Conservation (phyloP, 2,113 vertebrate genomes). For the Colinus virginianus region DNA sequence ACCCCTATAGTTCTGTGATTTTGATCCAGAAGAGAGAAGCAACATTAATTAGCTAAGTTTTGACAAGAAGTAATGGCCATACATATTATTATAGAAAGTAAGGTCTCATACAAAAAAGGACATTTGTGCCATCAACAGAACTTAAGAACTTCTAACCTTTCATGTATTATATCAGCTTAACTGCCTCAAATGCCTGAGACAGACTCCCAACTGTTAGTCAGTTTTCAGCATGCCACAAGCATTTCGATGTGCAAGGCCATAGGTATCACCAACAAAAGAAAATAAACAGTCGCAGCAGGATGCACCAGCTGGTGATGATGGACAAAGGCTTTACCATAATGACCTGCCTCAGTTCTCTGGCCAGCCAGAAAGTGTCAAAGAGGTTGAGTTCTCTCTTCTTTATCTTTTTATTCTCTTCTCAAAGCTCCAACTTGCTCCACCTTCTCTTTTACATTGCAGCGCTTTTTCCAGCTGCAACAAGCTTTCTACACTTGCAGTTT, state of each 20-base stretch:
- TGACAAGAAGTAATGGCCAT: neutral
- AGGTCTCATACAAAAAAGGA: neutral
- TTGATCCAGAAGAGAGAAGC: conserved; percentile 62
- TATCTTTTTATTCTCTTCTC: neutral
- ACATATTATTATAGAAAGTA: neutral
- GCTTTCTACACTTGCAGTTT: neutral
- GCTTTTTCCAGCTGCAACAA: neutral
- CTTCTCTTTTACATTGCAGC: neutral
- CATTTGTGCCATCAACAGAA: neutral
- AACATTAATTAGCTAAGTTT: neutral
- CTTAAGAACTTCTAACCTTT: neutral
- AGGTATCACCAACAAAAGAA: neutral
- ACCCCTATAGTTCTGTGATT: no score
- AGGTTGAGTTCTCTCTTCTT: neutral
- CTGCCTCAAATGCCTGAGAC: neutral
- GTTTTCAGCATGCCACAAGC: neutral
- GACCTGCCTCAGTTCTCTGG: neutral
- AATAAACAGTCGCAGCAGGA: neutral
- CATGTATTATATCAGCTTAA: neutral
- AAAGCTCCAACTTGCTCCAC: neutral
- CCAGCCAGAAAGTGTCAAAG: neutral
- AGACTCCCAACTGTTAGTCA: neutral
- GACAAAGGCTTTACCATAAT: neutral
- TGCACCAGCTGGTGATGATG: neutral
- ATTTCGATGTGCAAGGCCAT: neutral